Conservation (phyloP, 30 jellyfish, hydroid and myxozoan species). For the Turritopsis dohrnii region DNA sequence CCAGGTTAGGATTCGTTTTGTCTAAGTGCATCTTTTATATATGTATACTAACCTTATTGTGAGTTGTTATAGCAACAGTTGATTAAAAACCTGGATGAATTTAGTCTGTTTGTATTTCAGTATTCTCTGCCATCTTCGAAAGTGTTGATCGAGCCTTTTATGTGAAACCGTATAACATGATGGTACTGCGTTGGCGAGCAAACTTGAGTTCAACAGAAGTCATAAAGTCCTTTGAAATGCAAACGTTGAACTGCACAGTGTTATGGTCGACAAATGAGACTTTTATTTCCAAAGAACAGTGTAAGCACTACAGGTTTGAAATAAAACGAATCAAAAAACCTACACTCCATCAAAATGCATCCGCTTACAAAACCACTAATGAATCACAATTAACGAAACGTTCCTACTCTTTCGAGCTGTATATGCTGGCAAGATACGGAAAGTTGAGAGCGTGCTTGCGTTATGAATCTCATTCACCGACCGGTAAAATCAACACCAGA, state of each 20-base stretch:
- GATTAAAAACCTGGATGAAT: too few species aligned
- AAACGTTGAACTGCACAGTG: not conserved
- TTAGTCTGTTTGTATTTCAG: not conserved
- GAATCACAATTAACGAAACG: not conserved
- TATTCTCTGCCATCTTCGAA: not conserved
- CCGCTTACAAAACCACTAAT: not conserved
- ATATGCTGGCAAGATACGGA: not conserved
- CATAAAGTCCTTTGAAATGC: not conserved
- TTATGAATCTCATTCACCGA: not conserved
- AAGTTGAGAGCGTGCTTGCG: not conserved
- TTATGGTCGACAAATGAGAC: not conserved
- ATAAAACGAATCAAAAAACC: too few species aligned
- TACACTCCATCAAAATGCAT: not conserved
- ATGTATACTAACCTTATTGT: too few species aligned
- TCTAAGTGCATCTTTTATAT: too few species aligned
- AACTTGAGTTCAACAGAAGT: not conserved
- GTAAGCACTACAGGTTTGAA: not conserved
- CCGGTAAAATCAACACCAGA: not conserved
- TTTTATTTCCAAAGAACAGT: not conserved
- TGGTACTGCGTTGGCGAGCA: not conserved
- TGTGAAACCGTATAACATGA: not conserved
- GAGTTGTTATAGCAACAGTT: too few species aligned
- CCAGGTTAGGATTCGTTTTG: too few species aligned
- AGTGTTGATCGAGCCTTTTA: not conserved
- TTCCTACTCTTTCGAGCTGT: not conserved